Evolutionary conservation across 2,113 vertebrate genomes (phyloP).

Genomic region (Lepisosteus oculatus): DNA sequence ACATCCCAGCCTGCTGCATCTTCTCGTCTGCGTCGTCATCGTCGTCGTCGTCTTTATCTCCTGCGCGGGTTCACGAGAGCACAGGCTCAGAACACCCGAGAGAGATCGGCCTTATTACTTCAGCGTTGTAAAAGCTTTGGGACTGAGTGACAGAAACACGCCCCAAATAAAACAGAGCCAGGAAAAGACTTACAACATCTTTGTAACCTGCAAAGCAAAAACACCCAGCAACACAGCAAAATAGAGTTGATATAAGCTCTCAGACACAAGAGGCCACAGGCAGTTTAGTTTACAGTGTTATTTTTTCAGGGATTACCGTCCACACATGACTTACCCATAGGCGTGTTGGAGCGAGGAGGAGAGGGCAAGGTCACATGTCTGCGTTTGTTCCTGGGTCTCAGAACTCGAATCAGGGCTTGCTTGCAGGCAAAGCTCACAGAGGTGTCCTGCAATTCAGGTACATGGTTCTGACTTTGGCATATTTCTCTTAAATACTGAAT

Average conservation of each 20-base stretch:
- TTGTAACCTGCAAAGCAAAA: no score
- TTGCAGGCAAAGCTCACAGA: constrained; percentile 98
- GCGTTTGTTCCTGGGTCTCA: constrained; percentile 91
- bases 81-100: neutral
- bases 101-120: neutral
- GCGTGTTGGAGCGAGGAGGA: constrained; percentile 95
- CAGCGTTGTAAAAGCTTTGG: neutral
- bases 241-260: no score
- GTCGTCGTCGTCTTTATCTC: constrained; percentile 96
- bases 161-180: neutral
- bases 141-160: neutral
- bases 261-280: no score
- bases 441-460: constrained; percentile 71
- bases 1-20: constrained; percentile 85
- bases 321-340: constrained; percentile 75
- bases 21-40: constrained; percentile 94
- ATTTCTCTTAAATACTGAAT: no score
- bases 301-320: no score
- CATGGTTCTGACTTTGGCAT: no score
- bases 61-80: constrained; percentile 47
- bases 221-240: no score
- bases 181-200: no score
- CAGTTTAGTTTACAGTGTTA: no score
- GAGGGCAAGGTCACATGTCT: constrained; percentile 94
- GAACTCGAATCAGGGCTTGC: constrained; percentile 93